phyloP scores from a whole-genome alignment of 2,113 vertebrate genomes.

The Mobula hypostoma region DNA sequence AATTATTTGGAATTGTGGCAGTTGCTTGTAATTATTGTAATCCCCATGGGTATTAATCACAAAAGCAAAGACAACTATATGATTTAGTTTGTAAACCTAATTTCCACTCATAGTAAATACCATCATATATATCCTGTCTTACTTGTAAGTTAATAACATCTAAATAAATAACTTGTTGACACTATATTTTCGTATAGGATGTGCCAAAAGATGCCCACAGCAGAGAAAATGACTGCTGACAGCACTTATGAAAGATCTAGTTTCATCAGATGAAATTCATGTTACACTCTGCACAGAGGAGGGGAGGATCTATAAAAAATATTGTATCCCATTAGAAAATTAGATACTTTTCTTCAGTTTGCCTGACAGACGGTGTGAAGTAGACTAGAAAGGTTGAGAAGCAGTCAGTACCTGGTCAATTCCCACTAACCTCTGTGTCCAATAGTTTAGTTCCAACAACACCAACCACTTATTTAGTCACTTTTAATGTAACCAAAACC shows the following conservation, averaged over 20 bases:
- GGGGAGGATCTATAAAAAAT: background rate
- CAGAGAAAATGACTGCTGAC: background rate
- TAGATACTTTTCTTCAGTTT: background rate
- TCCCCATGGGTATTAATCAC: background rate
- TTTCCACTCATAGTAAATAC: background rate
- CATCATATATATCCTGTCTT: background rate
- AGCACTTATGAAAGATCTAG: background rate
- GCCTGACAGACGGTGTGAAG: background rate
- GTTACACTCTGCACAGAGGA: background rate
- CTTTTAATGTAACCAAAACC: too few relatives aligned
- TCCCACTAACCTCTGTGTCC: background rate
- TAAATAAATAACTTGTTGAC: background rate
- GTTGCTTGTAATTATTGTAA: background rate
- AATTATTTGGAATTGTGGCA: background rate
- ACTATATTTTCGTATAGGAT: background rate
- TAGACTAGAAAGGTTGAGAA: background rate
- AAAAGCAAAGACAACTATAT: background rate
- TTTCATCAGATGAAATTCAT: background rate
- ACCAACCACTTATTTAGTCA: too few relatives aligned
- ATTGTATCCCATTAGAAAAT: background rate
- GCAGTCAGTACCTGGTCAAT: background rate
- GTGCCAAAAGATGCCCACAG: background rate
- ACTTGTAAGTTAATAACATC: background rate
- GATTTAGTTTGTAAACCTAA: background rate
- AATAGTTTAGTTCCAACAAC: background rate